Base-by-base conservation (phyloP, 2,797 vertebrate species). In the Carapus acus region DNA sequence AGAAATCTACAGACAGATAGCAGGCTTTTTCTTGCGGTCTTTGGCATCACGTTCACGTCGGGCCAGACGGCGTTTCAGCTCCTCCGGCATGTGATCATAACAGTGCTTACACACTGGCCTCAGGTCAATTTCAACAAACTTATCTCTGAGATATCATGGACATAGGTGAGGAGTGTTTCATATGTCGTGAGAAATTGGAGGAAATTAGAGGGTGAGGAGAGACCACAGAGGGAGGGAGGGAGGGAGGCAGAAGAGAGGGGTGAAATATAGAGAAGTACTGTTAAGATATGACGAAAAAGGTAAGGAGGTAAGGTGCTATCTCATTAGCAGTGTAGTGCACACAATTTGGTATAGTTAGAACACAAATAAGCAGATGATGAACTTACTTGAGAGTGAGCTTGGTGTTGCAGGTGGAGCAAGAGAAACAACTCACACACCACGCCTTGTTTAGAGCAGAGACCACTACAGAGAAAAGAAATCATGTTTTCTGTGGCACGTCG, bases 311-410 rank as follows among this genome's bases (percentile, higher is more conserved):
- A n/a, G n/a, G n/a, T n/a, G n/a, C n/a, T n/a, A n/a, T n/a, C n/a
- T n/a, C n/a, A n/a, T n/a, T n/a, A n/a, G n/a, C n/a, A n/a, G n/a
- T n/a, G n/a, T n/a, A n/a, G n/a, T n/a, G n/a, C n/a, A n/a, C n/a
- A n/a, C n/a, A n/a, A n/a, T n/a, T n/a, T n/a, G n/a, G n/a, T n/a
- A n/a, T n/a, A n/a, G n/a, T n/a, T n/a, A n/a, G n/a, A n/a, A n/a
- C n/a, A n/a, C n/a, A n/a, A n/a, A n/a, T n/a, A 21, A 27, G 11
- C 7, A 9, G n/a, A 8, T 8, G 36, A 45, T 7, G 14, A 40
- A 93, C 96, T 94, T 94, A 99, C 96, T 98, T 99, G 80, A 98
- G 94, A 7, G 96, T 98, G 80, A 99, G 88, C 67, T 98, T 98
- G 62, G 94, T 92, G 86, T 96, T 94, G 88, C 96, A 99, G 73